Base-by-base conservation (phyloP, 2,113 vertebrate genomes). In the Rynchops niger region DNA sequence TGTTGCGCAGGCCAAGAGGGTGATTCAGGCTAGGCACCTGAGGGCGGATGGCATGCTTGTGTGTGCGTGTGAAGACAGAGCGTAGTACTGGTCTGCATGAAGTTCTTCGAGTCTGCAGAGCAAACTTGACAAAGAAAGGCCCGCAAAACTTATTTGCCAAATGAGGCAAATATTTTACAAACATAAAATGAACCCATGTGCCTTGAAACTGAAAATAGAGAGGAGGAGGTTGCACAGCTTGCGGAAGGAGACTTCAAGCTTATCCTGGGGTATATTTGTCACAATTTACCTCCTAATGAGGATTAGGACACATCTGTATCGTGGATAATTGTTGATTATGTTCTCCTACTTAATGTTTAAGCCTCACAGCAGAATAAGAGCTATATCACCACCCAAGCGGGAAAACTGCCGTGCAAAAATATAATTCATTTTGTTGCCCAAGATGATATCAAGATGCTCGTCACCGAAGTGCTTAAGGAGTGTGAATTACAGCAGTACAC, bases 351-450 rank as follows among this genome's bases (percentile, higher is more conserved):
- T 87, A 71, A 7, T 5, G 69, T 98, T 95, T 69, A 91, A 99
- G 99, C 95, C 90, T 81, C 84, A 19, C 94, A 98, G 77, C 6
- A 78, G 56, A 95, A 97, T 4, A 20, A 4, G 6, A 92, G 62
- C 7, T 97, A 98, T 47, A 98, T 99, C 97, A 95, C 98, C 74
- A 99, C 99, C 2, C 69, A 97, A 50, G 97, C 97, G 40, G 99
- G 99, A 49, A 98, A 96, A n/a, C 70, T 99, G 36, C 97, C 67
- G 17, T 99, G 99, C 94, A 98, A 98, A 95, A 99, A 97, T 34
- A 99, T 99, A 71, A 98, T 99, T 74, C 99, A 99, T 32, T 49
- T 99, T 36, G 15, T 82, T 88, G 96, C 98, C 43, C 82, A 89
- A 34, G 83, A 85, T 0, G 76, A 99, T 80, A 87, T 97, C 50